These are phyloP conservation scores for Virgularia gustaviana DNA, from an alignment of 92 coral and sea anemone genomes.

Conservation along the genomic window DNA sequence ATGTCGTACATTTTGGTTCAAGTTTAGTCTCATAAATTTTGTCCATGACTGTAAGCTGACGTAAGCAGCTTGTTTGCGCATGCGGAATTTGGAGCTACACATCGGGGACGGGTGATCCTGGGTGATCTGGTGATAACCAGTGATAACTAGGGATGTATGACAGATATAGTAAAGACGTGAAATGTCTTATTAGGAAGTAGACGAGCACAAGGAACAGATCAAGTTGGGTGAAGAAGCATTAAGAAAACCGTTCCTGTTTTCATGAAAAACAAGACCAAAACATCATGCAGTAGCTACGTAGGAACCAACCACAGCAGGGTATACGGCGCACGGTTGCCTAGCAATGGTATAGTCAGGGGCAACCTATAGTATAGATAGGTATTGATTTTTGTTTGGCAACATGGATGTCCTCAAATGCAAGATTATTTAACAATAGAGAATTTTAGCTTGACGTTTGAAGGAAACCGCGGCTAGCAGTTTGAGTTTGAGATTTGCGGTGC, in stretches of 20 bases:
- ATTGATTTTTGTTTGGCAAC: too few relatives aligned
- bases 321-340: background rate
- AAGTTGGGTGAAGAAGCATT: slow-evolving; percentile 79
- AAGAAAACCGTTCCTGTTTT: slow-evolving; percentile 76
- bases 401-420: too few relatives aligned
- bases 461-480: too few relatives aligned
- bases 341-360: too few relatives aligned
- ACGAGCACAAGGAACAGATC: slow-evolving; percentile 72
- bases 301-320: background rate
- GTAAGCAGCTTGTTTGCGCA: background rate
- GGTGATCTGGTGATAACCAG: too few relatives aligned
- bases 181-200: slow-evolving; percentile 47
- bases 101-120: background rate
- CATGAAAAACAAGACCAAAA: slow-evolving; percentile 33
- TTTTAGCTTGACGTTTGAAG: too few relatives aligned
- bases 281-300: background rate
- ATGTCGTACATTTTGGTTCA: too few relatives aligned
- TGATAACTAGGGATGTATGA: too few relatives aligned
- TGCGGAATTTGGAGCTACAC: background rate
- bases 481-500: too few relatives aligned
- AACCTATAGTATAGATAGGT: too few relatives aligned
- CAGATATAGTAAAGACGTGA: background rate
- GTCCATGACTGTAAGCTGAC: background rate
- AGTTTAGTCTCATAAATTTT: too few relatives aligned
- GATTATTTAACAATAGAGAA: too few relatives aligned